Conservation (phyloP, 2,113 vertebrate species). For the Myotis brandtii region DNA sequence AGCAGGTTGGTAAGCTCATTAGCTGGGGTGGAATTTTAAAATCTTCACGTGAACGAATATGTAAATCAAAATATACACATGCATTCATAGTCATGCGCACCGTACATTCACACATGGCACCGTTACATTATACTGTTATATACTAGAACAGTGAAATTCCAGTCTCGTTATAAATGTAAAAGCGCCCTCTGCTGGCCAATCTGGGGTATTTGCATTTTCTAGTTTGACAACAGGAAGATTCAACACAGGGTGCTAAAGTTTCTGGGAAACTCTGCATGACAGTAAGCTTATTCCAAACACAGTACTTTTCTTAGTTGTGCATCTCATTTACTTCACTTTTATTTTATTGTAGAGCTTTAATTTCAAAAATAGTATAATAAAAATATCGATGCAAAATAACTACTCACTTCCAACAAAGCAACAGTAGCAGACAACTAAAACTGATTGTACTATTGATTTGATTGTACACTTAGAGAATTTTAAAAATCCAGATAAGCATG, state of each 20-base stretch:
- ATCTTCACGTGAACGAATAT: slow-evolving; percentile 81
- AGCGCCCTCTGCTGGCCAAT: slow-evolving; percentile 75
- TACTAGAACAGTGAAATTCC: slow-evolving; percentile 29
- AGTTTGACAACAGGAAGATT: not conserved
- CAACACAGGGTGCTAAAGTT: not conserved
- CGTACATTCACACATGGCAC: slow-evolving; percentile 65
- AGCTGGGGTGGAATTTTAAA: slow-evolving; percentile 82
- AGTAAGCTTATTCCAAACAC: not conserved
- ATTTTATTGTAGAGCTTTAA: not conserved
- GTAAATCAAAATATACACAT: slow-evolving; percentile 83
- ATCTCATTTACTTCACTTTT: not conserved
- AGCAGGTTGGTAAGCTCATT: slow-evolving; percentile 81
- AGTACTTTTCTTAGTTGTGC: not conserved
- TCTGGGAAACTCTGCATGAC: not conserved
- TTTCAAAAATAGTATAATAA: not conserved
- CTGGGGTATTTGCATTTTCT: slow-evolving; percentile 8
- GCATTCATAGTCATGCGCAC: slow-evolving; percentile 79
- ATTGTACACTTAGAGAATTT: not conserved
- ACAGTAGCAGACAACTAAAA: not conserved
- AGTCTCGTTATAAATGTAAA: slow-evolving; percentile 73
- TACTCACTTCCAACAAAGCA: slow-evolving; percentile 36
- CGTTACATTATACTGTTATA: slow-evolving; percentile 8
- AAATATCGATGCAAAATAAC: not conserved
- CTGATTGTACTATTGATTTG: not conserved
- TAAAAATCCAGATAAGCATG: not conserved